Evolutionary conservation across 2,888 invertebrate species (phyloP), one percentile per base, ranked within the genome.

Genomic region (Dasysyrphus tricinctus): DNA sequence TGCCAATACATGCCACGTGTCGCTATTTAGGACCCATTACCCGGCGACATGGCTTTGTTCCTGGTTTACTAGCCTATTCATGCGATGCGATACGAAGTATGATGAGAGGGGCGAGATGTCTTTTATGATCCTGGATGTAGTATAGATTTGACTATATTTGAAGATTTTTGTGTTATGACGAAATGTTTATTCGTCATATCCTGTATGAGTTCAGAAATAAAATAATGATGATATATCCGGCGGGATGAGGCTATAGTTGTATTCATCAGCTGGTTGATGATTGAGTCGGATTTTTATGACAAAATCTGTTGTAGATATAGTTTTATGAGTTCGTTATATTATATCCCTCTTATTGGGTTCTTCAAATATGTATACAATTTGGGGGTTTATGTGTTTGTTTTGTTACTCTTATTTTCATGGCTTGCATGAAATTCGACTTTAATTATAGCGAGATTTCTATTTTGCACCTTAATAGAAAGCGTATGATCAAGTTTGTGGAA

Each of bases 21-120:
- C 91, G 89, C 90, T 91, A 92, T 92, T 92, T 92, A 92, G 92
- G 90, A 89, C 90, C 91, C 90, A 91, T 92, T 92, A 92, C 91
- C 89, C 89, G 88, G 88, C 81, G 88, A 90, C 85, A 77, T 81
- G 81, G 74, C 77, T 76, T 67, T 76, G 67, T 77, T 74, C 81
- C 77, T 74, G 77, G 63, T 6, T 3, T 24, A 24, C 24, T 24
- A 32, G 29, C 9, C 8, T 7, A 44, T 44, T 44, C 44, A 44
- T 44, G n/a, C n/a, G 44, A 39, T 5, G 51, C 29, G 44, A 39
- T 5, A 44, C 29, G 6, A 47, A 9, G 6, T 6, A 5, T 9
- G 65, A 61, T 56, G 75, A 81, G 69, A 81, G 69, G 81, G 85
- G 69, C 69, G 29, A 69, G 24, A 54, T 49, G 61, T 44, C 42